Conservation (phyloP, 2,888 invertebrate genomes). For the Mimas tiliae region DNA sequence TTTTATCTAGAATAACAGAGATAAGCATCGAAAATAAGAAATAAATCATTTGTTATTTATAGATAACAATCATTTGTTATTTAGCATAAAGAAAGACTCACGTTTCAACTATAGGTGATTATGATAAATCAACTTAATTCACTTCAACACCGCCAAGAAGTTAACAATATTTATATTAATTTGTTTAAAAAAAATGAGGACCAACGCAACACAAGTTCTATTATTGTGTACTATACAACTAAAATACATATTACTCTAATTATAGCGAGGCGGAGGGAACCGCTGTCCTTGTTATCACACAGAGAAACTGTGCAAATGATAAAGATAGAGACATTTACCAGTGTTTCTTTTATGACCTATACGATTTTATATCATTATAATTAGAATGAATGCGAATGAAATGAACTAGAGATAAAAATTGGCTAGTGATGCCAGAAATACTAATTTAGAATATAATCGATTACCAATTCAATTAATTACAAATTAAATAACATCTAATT, state of each 20-base stretch:
- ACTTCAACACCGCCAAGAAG: background rate
- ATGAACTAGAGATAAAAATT: background rate
- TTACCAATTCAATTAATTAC: background rate
- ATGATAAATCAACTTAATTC: background rate
- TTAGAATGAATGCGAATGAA: slow-evolving; percentile 2
- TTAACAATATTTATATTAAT: background rate
- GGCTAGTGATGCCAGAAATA: background rate
- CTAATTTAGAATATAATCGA: background rate
- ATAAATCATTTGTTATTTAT: background rate
- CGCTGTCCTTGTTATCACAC: background rate
- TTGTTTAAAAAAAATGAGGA: background rate
- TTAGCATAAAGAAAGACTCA: background rate
- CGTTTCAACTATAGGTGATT: slow-evolving; percentile 5
- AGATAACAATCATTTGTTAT: background rate
- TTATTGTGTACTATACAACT: background rate
- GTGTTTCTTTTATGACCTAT: background rate
- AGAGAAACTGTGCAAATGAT: background rate
- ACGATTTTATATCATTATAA: background rate
- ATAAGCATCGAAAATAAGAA: background rate
- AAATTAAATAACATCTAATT: too few relatives aligned
- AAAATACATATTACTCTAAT: background rate
- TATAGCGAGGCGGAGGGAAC: background rate
- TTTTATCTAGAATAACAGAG: background rate
- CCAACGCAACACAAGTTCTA: background rate
- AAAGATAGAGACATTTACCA: background rate